These are phyloP conservation scores for Pristis pectinata DNA, from an alignment of 2,797 vertebrate genomes.

Conservation along the genomic window DNA sequence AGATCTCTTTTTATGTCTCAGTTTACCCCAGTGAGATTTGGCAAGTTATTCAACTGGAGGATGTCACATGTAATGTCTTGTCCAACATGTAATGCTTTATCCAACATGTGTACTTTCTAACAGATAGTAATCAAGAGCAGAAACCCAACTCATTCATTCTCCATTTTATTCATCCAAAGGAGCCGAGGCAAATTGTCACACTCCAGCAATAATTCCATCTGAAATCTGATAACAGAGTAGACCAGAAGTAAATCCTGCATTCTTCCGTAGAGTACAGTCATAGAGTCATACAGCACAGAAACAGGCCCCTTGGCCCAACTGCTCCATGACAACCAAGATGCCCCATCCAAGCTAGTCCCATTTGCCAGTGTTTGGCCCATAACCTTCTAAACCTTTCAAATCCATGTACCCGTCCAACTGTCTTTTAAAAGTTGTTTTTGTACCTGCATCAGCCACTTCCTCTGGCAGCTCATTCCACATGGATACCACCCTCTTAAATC, in stretches of 20 bases:
- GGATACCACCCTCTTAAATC: too few relatives aligned
- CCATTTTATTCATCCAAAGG: background rate
- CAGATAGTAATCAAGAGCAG: background rate
- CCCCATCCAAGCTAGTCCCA: too few relatives aligned
- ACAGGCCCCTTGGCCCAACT: too few relatives aligned
- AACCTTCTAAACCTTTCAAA: too few relatives aligned
- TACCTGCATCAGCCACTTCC: too few relatives aligned
- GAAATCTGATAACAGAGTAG: background rate
- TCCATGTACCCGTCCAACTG: too few relatives aligned
- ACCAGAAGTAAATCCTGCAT: background rate
- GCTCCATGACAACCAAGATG: too few relatives aligned
- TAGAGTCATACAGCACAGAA: too few relatives aligned
- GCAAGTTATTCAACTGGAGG: background rate
- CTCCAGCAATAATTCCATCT: background rate
- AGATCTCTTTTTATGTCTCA: background rate
- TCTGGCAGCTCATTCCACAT: too few relatives aligned
- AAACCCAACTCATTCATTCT: background rate
- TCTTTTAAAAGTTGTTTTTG: too few relatives aligned
- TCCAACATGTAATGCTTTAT: background rate
- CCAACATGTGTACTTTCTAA: background rate
- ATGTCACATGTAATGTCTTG: background rate
- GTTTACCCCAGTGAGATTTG: background rate
- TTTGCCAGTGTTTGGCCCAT: too few relatives aligned
- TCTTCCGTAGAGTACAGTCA: too few relatives aligned
- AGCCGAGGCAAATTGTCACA: background rate